Evolutionary conservation across 2,113 vertebrate genomes (phyloP).

Genomic region (Crotalus horridus): DNA sequence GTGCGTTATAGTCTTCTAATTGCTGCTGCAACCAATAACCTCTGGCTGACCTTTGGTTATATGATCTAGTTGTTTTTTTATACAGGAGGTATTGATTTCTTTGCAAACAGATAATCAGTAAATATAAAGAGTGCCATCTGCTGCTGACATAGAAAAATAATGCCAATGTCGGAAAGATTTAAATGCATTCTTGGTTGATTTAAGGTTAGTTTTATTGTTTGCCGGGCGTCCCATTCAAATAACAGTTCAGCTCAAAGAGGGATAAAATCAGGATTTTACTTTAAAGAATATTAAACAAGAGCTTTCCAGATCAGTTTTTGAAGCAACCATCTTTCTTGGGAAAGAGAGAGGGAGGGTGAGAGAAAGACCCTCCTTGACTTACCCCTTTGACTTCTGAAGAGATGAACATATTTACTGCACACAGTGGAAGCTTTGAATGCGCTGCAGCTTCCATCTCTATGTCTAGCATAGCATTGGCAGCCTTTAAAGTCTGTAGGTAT

Average conservation of each 20-base stretch:
- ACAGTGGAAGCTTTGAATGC: not conserved
- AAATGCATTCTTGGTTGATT: not conserved
- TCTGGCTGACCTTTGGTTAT: constrained; percentile 17
- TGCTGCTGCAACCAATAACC: not conserved
- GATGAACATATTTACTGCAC: not conserved
- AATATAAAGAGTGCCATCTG: constrained; percentile 68
- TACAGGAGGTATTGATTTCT: constrained; percentile 17
- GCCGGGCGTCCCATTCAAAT: not conserved
- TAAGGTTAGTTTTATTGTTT: not conserved
- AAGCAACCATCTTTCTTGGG: not conserved
- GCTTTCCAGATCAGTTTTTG: not conserved
- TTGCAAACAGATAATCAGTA: constrained; percentile 34
- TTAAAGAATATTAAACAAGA: not conserved
- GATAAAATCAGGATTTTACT: not conserved
- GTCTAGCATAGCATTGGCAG: not conserved
- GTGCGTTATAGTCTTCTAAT: not conserved
- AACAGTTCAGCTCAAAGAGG: not conserved
- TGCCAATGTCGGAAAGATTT: constrained; percentile 21
- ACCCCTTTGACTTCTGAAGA: not conserved
- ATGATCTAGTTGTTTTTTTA: constrained; percentile 14
- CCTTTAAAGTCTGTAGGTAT: not conserved
- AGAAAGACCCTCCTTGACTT: not conserved
- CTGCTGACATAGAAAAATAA: constrained; percentile 51
- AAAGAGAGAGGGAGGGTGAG: fast-evolving
- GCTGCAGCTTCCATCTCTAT: not conserved